Percentiles rank a stretch among this genome's conserved stretches.
These are phyloP conservation scores for Lepidocolaptes lacrymiger DNA, from an alignment of 2,797 vertebrate genomes.

Conservation along the genomic window DNA sequence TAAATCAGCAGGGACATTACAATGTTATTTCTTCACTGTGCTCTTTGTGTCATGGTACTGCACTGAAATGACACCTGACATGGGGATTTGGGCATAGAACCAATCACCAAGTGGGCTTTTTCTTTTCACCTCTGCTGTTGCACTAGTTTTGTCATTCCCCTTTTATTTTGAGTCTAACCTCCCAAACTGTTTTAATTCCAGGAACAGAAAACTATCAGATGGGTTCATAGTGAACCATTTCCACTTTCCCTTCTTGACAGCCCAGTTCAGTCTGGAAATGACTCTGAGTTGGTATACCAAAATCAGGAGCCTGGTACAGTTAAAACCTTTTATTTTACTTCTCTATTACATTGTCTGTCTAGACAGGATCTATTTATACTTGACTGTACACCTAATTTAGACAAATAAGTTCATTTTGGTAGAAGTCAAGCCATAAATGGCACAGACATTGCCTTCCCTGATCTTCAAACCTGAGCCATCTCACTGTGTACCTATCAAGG, in stretches of 20 bases:
- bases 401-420: constrained; percentile 43
- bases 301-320: background rate
- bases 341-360: constrained; percentile 52
- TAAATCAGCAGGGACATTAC: background rate
- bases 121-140: background rate
- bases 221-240: background rate
- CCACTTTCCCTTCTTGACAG: background rate
- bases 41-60: background rate
- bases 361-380: constrained; percentile 62
- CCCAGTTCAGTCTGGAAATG: background rate
- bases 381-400: constrained; percentile 28
- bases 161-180: background rate
- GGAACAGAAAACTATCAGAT: background rate
- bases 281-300: background rate
- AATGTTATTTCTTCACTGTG: background rate
- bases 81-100: background rate
- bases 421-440: constrained; percentile 19
- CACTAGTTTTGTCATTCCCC: background rate
- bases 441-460: background rate
- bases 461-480: background rate
- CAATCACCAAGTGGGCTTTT: background rate
- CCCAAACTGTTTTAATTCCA: background rate
- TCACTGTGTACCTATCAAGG: background rate
- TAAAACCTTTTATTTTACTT: constrained; percentile 19
- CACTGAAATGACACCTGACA: rapidly evolving